These are phyloP conservation scores for Myiozetetes cayanensis DNA, from an alignment of 2,113 vertebrate genomes.

Conservation along the genomic window DNA sequence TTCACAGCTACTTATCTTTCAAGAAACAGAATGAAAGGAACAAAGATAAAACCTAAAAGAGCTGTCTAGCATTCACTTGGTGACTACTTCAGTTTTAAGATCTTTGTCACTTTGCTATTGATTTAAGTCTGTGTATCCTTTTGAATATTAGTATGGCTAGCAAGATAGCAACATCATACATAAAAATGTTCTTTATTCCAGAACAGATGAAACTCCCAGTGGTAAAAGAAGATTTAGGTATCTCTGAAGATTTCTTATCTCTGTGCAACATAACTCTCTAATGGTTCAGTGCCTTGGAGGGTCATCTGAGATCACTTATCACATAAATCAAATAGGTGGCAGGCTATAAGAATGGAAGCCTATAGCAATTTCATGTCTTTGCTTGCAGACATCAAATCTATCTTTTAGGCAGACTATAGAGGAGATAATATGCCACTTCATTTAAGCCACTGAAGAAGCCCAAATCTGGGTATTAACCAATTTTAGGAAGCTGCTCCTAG, in stretches of 20 bases:
- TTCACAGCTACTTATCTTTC: constrained; percentile 36
- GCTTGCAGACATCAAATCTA: constrained; percentile 60
- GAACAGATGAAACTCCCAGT: constrained; percentile 58
- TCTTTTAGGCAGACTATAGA: constrained; percentile 60
- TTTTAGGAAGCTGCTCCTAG: constrained; percentile 24
- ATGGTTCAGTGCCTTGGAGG: constrained; percentile 71
- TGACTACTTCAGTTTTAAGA: constrained; percentile 56
- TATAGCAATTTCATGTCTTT: constrained; percentile 62
- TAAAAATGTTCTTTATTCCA: constrained; percentile 64
- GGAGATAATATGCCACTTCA: constrained; percentile 53
- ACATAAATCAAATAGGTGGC: constrained; percentile 71
- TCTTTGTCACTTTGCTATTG: constrained; percentile 48
- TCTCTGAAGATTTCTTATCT: constrained; percentile 75
- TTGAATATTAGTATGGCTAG: constrained; percentile 67
- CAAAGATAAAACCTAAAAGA: constrained; percentile 48
- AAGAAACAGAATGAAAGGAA: constrained; percentile 52
- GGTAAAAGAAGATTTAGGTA: constrained; percentile 71
- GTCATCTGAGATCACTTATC: constrained; percentile 68
- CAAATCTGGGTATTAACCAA: constrained; percentile 51
- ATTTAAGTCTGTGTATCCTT: constrained; percentile 66
- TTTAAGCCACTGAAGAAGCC: constrained; percentile 37
- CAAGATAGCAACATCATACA: constrained; percentile 66
- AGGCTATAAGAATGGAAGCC: constrained; percentile 55
- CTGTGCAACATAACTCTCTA: constrained; percentile 65
- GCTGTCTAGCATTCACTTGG: not conserved